Evolutionary conservation across 2,888 invertebrate species (phyloP).

Genomic region (Patella depressa): DNA sequence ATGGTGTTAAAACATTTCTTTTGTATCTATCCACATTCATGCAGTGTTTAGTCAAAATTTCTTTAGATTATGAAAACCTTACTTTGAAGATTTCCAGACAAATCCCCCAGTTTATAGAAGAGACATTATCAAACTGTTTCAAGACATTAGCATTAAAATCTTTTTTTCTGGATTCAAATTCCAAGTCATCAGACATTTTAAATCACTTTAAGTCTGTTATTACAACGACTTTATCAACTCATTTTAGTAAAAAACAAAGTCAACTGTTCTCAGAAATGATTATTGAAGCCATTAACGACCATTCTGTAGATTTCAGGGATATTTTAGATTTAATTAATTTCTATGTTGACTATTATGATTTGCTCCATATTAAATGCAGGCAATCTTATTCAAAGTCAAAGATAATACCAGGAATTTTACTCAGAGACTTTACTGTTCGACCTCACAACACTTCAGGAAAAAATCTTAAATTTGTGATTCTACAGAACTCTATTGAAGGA

Average conservation of each 20-base stretch:
- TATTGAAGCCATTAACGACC: background rate
- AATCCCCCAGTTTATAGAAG: slow-evolving; percentile 17
- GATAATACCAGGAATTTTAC: slow-evolving; percentile 29
- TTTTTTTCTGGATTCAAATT: background rate
- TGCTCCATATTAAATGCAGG: slow-evolving; percentile 40
- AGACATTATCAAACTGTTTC: slow-evolving; percentile 19
- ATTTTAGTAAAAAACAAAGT: slow-evolving; percentile 29
- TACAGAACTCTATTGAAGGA: slow-evolving; percentile 28
- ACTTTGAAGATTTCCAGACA: background rate
- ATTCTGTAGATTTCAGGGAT: background rate
- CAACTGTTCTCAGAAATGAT: slow-evolving; percentile 28
- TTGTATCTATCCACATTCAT: slow-evolving; percentile 40
- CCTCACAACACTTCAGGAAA: background rate
- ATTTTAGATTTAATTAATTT: slow-evolving; percentile 13
- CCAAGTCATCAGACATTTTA: background rate
- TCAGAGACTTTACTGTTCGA: slow-evolving; percentile 25
- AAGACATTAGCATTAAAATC: background rate
- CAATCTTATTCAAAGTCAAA: slow-evolving; percentile 39
- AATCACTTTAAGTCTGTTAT: slow-evolving; percentile 25
- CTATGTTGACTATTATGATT: slow-evolving; percentile 34
- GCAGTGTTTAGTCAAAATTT: slow-evolving; percentile 22
- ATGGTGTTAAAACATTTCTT: slow-evolving; percentile 50
- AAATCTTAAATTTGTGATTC: slow-evolving; percentile 21
- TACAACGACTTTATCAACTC: slow-evolving; percentile 31
- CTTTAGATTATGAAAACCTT: background rate